Evolutionary conservation across 2,113 vertebrate species (phyloP).

Genomic region (Trogon melanurus): DNA sequence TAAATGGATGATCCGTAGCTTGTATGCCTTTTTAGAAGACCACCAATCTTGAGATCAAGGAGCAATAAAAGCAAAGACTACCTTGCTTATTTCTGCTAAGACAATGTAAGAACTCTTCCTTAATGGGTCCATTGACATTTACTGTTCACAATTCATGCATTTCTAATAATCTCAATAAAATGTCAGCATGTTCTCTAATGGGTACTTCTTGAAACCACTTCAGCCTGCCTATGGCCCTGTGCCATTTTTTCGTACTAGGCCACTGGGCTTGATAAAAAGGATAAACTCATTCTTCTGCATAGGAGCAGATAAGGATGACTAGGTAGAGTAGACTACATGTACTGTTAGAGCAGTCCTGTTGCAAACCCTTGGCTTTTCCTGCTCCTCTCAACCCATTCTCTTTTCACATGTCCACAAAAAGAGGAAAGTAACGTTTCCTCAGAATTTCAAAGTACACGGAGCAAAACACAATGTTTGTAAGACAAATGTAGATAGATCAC

Average conservation of each 20-base stretch:
- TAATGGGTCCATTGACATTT: constrained; percentile 61
- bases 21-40: not conserved
- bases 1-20: not conserved
- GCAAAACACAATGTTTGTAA: not conserved
- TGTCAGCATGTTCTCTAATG: constrained; percentile 59
- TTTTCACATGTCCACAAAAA: not conserved
- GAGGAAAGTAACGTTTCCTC: not conserved
- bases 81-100: constrained; percentile 18
- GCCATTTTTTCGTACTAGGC: not conserved
- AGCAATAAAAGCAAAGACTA: constrained; percentile 12
- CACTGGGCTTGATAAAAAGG: not conserved
- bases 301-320: not conserved
- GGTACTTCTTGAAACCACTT: not conserved
- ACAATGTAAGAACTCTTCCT: constrained; percentile 20
- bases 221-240: not conserved
- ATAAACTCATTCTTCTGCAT: not conserved
- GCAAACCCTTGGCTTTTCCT: not conserved
- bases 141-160: constrained; percentile 42
- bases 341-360: not conserved
- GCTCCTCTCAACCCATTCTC: not conserved
- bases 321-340: not conserved
- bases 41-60: not conserved
- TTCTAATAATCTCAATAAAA: constrained; percentile 69
- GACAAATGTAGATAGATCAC: not conserved
- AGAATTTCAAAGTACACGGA: not conserved